Conservation (phyloP, 2,113 vertebrate genomes). For the Nicator chloris region DNA sequence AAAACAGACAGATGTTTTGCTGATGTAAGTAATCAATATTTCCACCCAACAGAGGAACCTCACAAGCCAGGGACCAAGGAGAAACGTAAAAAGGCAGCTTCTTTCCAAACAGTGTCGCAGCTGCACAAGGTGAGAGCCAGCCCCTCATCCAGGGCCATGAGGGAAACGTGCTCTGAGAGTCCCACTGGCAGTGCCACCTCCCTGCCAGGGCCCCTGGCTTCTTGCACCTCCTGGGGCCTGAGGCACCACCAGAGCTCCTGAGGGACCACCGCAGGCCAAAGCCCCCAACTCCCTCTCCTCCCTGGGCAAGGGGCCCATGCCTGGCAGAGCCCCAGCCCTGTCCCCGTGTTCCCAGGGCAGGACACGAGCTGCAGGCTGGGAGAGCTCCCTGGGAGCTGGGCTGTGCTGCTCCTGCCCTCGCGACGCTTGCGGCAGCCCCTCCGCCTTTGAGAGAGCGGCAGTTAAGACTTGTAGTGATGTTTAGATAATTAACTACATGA, state of each 20-base stretch:
- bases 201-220: background rate
- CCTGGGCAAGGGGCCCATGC: background rate
- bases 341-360: background rate
- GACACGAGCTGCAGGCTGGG: background rate
- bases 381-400: background rate
- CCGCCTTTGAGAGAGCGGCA: slow-evolving; percentile 68
- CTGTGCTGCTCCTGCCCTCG: background rate
- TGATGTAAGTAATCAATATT: background rate
- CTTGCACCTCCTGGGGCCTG: background rate
- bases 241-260: background rate
- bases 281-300: background rate
- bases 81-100: slow-evolving; percentile 89
- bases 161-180: background rate
- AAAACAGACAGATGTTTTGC: background rate
- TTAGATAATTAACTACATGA: slow-evolving; percentile 95
- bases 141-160: background rate
- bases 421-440: background rate
- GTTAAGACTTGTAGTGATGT: slow-evolving; percentile 99
- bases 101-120: slow-evolving; percentile 92
- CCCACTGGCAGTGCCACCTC: background rate
- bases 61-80: slow-evolving; percentile 79
- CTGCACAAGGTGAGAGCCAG: slow-evolving; percentile 84
- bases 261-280: background rate
- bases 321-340: background rate
- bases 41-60: slow-evolving; percentile 64